Conservation (phyloP, 2,797 vertebrate genomes). For the Zenarchopterus dispar region DNA sequence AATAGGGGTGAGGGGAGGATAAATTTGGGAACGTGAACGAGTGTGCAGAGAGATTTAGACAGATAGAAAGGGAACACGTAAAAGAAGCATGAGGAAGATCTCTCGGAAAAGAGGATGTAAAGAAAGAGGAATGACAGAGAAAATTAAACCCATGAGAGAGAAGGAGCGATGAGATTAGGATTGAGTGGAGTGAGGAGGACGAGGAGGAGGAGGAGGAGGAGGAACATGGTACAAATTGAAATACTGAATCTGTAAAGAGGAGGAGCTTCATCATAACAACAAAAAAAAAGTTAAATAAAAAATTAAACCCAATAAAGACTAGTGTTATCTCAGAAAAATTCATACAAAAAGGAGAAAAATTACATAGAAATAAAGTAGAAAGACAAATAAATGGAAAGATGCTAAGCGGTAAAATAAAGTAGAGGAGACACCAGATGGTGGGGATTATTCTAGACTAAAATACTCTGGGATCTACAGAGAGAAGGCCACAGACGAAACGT, state of each 20-base stretch:
- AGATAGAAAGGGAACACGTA: slow-evolving; percentile 22
- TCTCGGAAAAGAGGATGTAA: slow-evolving; percentile 13
- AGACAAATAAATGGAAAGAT: slow-evolving; percentile 55
- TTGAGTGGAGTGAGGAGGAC: slow-evolving; percentile 13
- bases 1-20: not conserved
- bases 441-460: slow-evolving; percentile 85
- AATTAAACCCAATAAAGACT: not conserved
- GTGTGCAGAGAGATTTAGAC: slow-evolving; percentile 17
- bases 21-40: slow-evolving; percentile 1
- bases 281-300: not conserved
- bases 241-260: slow-evolving; percentile 12
- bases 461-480: slow-evolving; percentile 81
- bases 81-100: slow-evolving; percentile 19
- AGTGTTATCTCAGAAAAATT: not conserved
- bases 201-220: not conserved
- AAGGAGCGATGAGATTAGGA: slow-evolving; percentile 31
- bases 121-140: slow-evolving; percentile 1
- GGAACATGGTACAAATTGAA: slow-evolving; percentile 7
- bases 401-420: slow-evolving; percentile 65
- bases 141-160: slow-evolving; percentile 29
- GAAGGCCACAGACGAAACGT: slow-evolving; percentile 74
- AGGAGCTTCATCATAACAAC: slow-evolving; percentile 1
- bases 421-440: slow-evolving; percentile 84
- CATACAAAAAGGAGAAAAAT: slow-evolving; percentile 28
- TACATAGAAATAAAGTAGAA: slow-evolving; percentile 38